Evolutionary conservation across 2,797 vertebrate genomes (phyloP), one percentile per base, ranked within the genome.

Genomic region (Falco novaeseelandiae): DNA sequence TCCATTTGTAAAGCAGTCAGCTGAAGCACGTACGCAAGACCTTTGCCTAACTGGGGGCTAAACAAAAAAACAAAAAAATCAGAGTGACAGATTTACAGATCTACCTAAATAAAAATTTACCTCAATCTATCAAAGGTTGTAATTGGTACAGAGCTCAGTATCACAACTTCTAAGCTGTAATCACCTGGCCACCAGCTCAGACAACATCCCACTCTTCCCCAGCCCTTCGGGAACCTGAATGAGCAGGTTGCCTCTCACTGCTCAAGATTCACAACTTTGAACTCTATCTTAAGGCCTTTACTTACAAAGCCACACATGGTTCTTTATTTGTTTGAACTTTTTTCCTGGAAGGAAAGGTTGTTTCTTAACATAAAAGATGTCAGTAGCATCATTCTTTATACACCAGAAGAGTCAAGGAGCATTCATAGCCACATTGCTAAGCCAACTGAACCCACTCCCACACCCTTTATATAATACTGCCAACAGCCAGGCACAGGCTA

Each of bases 371-470:
- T 54, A 61, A 72, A 49, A 32, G 8, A 2, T 4, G 8, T 38
- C 52, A 59, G n/a, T 12, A 59, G 21, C 17, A 17, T 54, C 10
- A 14, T 21, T 19, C 18, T 40, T 32, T 15, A 34, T 18, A 44
- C 7, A 72, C 30, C 14, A 44, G 12, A 27, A n/a, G 21, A 52
- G 38, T 38, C 51, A 74, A 19, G 30, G 22, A 63, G 49, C 19
- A n/a, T 34, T 67, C 72, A 48, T 26, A 69, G 6, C 23, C 14
- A 59, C 34, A 27, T 67, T 14, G 8, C 40, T 40, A 52, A 81
- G 12, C 10, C 36, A 81, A 71, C 8, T 0, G 0, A 83, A 36
- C 34, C 13, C 32, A 38, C 2, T 1, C 5, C 30, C 32, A 38
- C 2, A 2, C 5, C 30, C 7, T 66, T 66, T 42, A 57, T 32